Evolutionary conservation across 2,888 invertebrate genomes (phyloP), one percentile per base, ranked within the genome.

Genomic region (Thymelicus sylvestris): DNA sequence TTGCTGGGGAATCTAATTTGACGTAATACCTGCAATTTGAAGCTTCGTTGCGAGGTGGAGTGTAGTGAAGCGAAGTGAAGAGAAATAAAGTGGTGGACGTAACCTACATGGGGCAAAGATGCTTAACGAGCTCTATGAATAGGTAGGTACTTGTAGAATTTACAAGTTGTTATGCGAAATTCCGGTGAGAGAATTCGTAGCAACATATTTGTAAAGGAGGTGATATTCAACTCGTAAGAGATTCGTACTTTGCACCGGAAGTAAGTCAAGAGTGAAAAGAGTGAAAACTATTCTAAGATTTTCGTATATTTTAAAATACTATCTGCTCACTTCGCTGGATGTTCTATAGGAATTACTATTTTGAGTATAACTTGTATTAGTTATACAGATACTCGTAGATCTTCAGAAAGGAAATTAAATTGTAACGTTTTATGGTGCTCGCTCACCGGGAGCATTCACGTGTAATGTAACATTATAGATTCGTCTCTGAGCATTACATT

Each of bases 21-120:
- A 55, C 39, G 31, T 50, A 65, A 50, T 66, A 66, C 55, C 65
- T 66, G 48, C 7, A 63, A 50, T 63, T 19, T 63, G 44, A 24
- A 63, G 48, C 31, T 50, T 50, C 48, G 47, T 63, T 62, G 38
- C 39, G 44, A 44, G 41, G 41, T 19, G 55, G 24, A 66, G 41
- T 31, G 2, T 31, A 31, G 31, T 5, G 31, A 31, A 31, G 31
- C 31, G 31, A 55, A 44, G 41, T 19, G 55, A 44, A 66, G 41
- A 6, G 39, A 64, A 64, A 24, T 41, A 13, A 64, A 64, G 39
- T 39, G 15, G 52, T 66, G 44, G 24, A 55, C 65, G 38, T 24
- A 44, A 55, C 41, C n/a, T 55, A 7, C 38, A 44, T 24, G 55
- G 10, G 55, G 44, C 65, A 57, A 55, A 55, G 55, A 19, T 55